These are phyloP conservation scores for Spheniscus mendiculus DNA, from an alignment of 2,113 vertebrate species.

Conservation along the genomic window DNA sequence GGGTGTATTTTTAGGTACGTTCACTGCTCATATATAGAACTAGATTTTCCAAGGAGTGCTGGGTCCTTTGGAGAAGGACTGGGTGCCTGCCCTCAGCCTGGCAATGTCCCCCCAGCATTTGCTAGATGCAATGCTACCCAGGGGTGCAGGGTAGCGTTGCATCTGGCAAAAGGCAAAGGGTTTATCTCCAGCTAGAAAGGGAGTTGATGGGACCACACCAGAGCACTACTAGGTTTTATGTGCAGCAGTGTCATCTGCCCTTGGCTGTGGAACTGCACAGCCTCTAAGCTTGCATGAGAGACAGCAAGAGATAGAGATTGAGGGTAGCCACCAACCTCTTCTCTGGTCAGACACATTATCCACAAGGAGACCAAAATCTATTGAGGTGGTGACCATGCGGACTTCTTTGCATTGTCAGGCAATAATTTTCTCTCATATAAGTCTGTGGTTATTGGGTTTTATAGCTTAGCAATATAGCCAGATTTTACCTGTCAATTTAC, in stretches of 20 bases:
- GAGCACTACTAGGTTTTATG: accelerated
- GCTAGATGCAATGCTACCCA: too few species aligned
- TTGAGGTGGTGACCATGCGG: not conserved
- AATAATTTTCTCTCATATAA: not conserved
- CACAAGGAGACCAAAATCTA: not conserved
- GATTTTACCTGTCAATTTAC: not conserved
- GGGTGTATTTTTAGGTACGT: not conserved
- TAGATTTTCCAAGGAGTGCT: not conserved
- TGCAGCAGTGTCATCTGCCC: accelerated
- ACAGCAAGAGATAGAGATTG: not conserved
- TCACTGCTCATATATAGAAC: not conserved
- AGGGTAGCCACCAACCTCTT: not conserved
- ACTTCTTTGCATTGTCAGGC: not conserved
- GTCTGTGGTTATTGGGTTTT: not conserved
- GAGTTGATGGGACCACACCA: not conserved
- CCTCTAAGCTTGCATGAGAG: not conserved
- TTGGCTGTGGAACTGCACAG: not conserved
- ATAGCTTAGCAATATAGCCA: not conserved
- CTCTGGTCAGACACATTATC: not conserved
- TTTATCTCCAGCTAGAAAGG: not conserved
- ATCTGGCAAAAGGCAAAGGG: not conserved
- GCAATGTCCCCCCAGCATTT: not conserved
- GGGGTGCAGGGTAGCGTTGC: not conserved
- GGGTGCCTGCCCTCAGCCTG: not conserved
- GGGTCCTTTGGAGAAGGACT: not conserved